Evolutionary conservation across 2,113 vertebrate species (phyloP), one percentile per base, ranked within the genome.

Genomic region (Zeus faber): DNA sequence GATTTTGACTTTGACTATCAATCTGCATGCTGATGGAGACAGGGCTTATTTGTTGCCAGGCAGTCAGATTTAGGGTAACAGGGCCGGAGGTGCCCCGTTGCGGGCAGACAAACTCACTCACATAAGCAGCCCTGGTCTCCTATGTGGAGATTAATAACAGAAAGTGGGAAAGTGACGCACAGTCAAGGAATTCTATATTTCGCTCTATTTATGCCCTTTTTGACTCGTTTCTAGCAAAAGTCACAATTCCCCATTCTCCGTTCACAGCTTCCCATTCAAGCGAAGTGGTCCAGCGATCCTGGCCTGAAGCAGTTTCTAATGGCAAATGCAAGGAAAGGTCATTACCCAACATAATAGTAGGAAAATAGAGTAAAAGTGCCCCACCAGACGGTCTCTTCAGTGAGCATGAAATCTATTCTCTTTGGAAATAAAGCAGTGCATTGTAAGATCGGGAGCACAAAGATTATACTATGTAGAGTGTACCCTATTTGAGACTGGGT

Each of bases 51-150:
- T 7, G 17, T 26, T 24, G 23, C 62, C 52, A 48, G 5, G 49
- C 40, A 55, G 27, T 41, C 44, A 16, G 21, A 8, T 27, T 18
- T 41, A n/a, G 9, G 1, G 13, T 2, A 37, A n/a, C 27, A 39
- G 47, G 35, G 22, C 25, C 3, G 25, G 21, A 37, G 45, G 8
- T 49, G n/a, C 24, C 54, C 33, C 7, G 50, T n/a, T n/a, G n/a
- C n/a, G 11, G 24, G 17, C 1, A 21, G 20, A 0, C 18, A 3
- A 9, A 11, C 9, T 56, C 3, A 13, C 5, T 2, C 16, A 26
- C 4, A 3, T 13, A 27, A 55, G 67, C 49, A 48, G 43, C 21
- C 45, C 54, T 71, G 49, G 61, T 65, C 58, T 72, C 70, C 76
- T 70, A 69, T 29, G 64, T 69, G 74, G 70, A 58, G 29, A 53